Base-by-base conservation (phyloP, 1,140 invertebrate species). In the Neomicropteryx cornuta region DNA sequence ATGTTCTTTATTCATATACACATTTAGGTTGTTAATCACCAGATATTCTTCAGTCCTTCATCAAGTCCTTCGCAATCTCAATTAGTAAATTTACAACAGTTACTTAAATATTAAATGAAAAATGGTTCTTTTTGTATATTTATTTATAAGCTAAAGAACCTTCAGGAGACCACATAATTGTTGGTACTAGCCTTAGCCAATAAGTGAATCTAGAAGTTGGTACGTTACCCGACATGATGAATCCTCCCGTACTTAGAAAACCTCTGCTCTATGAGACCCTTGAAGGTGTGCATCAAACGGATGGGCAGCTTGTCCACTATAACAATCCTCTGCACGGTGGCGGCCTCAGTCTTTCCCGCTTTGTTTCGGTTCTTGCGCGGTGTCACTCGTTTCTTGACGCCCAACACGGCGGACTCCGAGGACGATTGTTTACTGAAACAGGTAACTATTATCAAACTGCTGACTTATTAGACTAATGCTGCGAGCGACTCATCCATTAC, bases 261-360 rank as follows among this genome's bases (percentile, higher is more conserved):
- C 20, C 56, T 51, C 13, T 64, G 56, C 8, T 50, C 36, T 2
- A 64, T 43, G 5, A 51, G 18, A 33, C 52, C 58, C 36, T 51
- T 59, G 39, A 60, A 64, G 27, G 23, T 48, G 10, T 52, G 49
- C 40, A 61, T 48, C 10, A 59, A 51, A 10, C 39, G 48, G 0
- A 59, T 29, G 3, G 61, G 61, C 33, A 64, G 27, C 24, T 60
- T 59, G 29, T 62, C 60, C 22, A 64, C 39, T 21, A 58, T 45
- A 4, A 59, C 42, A 17, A 51, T 47, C 3, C 43, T 53, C 1
- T 38, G 19, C 1, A 49, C 27, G 8, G 31, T 44, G 3, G 50
- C 42, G 4, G 42, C 37, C 29, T 45, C 41, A 1, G 46, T 27
- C 11, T 38, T 39, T n/a, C 47, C 51, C 37, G 54, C 58, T 14